A percentile compares a stretch with the other conserved stretches of the same genome.
These are phyloP conservation scores for Argopecten irradians DNA, from an alignment of 1,140 invertebrate genomes.

Conservation along the genomic window DNA sequence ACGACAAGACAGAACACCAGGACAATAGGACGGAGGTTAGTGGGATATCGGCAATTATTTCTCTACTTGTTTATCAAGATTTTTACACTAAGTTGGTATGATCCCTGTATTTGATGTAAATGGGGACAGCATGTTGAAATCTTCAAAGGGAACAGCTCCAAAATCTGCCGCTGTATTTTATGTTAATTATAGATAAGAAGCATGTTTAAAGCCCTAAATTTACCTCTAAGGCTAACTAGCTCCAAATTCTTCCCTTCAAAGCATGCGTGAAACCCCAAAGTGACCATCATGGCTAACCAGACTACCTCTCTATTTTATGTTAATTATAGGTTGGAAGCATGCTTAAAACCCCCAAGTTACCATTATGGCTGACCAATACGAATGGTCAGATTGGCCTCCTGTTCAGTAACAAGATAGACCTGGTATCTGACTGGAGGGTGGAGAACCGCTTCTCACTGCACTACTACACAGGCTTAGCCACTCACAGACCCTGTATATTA, in stretches of 20 bases:
- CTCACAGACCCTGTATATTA: slow-evolving; percentile 80
- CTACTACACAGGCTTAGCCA: slow-evolving; percentile 87
- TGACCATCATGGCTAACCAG: not conserved
- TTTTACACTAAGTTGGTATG: too few species aligned
- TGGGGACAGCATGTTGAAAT: not conserved
- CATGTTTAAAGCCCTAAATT: too few species aligned
- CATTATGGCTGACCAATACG: slow-evolving; percentile 87
- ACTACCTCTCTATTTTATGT: not conserved
- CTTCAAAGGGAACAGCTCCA: too few species aligned
- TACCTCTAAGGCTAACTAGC: not conserved
- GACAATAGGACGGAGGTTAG: slow-evolving; percentile 68
- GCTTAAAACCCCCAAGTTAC: slow-evolving; percentile 88
- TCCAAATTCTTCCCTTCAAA: not conserved
- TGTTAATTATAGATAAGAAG: too few species aligned
- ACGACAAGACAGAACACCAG: slow-evolving; percentile 68
- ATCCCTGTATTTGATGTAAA: too few species aligned
- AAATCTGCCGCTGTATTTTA: too few species aligned
- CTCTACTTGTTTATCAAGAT: too few species aligned
- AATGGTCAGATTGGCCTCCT: slow-evolving; percentile 86
- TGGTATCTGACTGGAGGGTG: slow-evolving; percentile 88
- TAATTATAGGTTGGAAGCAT: slow-evolving; percentile 83
- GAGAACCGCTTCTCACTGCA: slow-evolving; percentile 86
- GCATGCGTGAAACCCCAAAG: not conserved
- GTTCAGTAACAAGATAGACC: slow-evolving; percentile 88
- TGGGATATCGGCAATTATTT: too few species aligned